These are phyloP conservation scores for Tiphia femorata DNA, from an alignment of 2,888 invertebrate genomes.

Conservation along the genomic window DNA sequence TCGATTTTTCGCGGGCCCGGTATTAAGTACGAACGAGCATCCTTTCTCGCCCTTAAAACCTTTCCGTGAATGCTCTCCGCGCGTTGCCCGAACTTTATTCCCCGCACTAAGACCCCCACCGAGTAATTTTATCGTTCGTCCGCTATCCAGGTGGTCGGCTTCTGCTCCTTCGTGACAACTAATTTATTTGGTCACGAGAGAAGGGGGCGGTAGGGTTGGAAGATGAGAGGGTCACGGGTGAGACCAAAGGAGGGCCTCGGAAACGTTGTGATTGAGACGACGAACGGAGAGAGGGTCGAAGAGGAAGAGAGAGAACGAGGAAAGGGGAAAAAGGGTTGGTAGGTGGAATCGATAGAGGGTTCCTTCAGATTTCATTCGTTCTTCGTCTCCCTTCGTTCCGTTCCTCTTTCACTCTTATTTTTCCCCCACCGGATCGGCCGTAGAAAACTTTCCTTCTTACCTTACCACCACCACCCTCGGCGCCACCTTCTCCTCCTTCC, in stretches of 20 bases:
- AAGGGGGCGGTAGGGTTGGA: slow-evolving; percentile 8
- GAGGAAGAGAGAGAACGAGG: slow-evolving; percentile 30
- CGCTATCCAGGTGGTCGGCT: slow-evolving; percentile 39
- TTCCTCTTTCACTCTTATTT: slow-evolving; percentile 17
- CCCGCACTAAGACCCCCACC: slow-evolving; percentile 45
- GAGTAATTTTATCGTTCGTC: slow-evolving; percentile 50
- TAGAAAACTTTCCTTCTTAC: no score
- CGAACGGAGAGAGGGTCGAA: slow-evolving; percentile 21
- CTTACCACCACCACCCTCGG: no score
- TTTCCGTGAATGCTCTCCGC: slow-evolving; percentile 28
- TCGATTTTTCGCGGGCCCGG: slow-evolving; percentile 20
- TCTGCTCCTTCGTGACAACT: slow-evolving; percentile 51
- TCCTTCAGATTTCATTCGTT: slow-evolving; percentile 32
- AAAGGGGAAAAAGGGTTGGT: slow-evolving; percentile 40
- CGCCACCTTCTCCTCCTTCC: no score
- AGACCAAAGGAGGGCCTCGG: background rate
- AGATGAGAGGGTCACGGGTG: slow-evolving; percentile 17
- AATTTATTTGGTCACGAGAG: slow-evolving; percentile 52
- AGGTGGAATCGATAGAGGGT: slow-evolving; percentile 53
- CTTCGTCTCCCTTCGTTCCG: background rate
- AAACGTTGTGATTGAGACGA: slow-evolving; percentile 1
- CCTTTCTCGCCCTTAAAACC: slow-evolving; percentile 31
- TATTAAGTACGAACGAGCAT: slow-evolving; percentile 31
- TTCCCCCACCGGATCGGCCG: no score
- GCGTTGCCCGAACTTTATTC: slow-evolving; percentile 35